phyloP scores from a whole-genome alignment of 2,888 invertebrate genomes.

The Tipula lateralis region DNA sequence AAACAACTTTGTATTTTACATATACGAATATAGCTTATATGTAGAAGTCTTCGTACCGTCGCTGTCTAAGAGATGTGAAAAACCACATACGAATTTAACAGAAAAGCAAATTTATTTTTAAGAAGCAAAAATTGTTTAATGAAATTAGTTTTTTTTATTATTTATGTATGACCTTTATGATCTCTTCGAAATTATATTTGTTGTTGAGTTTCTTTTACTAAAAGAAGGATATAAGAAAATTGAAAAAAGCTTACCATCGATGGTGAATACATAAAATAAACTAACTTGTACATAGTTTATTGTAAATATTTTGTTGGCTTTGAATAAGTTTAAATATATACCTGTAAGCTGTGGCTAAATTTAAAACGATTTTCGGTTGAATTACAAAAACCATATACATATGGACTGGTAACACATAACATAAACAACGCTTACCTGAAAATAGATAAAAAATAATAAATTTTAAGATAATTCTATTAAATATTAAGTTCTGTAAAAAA shows the following conservation, averaged over 20 bases:
- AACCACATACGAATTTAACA: background rate
- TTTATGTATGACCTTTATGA: background rate
- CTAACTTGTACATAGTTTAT: no score
- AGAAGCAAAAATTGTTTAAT: slow-evolving; percentile 24
- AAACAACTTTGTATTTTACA: background rate
- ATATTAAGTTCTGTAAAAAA: background rate
- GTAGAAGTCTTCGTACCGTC: background rate
- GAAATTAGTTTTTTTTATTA: slow-evolving; percentile 13
- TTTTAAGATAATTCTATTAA: background rate
- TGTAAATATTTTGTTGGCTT: no score
- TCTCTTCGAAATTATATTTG: background rate
- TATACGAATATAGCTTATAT: background rate
- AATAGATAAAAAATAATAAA: background rate
- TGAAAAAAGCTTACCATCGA: background rate
- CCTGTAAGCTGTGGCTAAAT: background rate
- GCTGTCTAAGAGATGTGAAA: background rate
- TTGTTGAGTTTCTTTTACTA: background rate
- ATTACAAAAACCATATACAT: background rate
- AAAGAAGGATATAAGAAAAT: background rate
- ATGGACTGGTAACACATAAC: background rate
- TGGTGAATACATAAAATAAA: background rate
- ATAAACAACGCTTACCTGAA: slow-evolving; percentile 1
- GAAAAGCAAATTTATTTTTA: background rate
- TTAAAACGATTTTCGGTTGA: background rate
- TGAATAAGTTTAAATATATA: no score